These are phyloP conservation scores for Micoletzkya japonica DNA, from an alignment of 2,888 invertebrate genomes.

Conservation along the genomic window DNA sequence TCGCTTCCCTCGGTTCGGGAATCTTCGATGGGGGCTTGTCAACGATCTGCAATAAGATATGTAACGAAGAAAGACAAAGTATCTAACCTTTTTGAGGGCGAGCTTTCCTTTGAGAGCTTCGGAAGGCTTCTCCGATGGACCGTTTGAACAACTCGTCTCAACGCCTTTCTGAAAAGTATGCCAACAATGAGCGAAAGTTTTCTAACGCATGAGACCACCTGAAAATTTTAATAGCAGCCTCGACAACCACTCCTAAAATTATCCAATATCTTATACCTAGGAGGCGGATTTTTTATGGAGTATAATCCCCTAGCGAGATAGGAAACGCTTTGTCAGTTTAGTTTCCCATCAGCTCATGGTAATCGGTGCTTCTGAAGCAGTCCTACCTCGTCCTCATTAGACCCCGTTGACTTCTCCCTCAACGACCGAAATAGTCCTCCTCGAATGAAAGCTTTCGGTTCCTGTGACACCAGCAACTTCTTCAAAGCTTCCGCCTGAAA, in stretches of 20 bases:
- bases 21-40: conserved; percentile 31
- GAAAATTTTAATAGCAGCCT: not conserved
- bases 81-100: conserved; percentile 50
- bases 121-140: conserved; percentile 36
- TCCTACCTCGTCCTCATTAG: not conserved
- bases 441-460: conserved; percentile 23
- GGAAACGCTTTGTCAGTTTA: too few species aligned
- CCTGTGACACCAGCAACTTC: conserved; percentile 19
- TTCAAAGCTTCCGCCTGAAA: conserved; percentile 21
- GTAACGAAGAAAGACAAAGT: not conserved
- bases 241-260: not conserved
- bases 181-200: too few species aligned
- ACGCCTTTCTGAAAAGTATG: too few species aligned
- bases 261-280: not conserved
- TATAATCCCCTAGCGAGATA: too few species aligned
- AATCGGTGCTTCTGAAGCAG: too few species aligned
- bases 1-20: conserved; percentile 58
- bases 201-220: conserved; percentile 30
- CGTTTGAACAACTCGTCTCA: too few species aligned
- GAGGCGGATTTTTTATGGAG: not conserved
- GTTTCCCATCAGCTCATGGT: too few species aligned
- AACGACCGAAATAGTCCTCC: conserved; percentile 26
- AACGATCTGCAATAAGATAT: not conserved
- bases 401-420: conserved; percentile 4
- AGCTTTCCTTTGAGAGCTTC: conserved; percentile 57